phyloP scores from a whole-genome alignment of 2,888 invertebrate species.

The Tetragonisca angustula region DNA sequence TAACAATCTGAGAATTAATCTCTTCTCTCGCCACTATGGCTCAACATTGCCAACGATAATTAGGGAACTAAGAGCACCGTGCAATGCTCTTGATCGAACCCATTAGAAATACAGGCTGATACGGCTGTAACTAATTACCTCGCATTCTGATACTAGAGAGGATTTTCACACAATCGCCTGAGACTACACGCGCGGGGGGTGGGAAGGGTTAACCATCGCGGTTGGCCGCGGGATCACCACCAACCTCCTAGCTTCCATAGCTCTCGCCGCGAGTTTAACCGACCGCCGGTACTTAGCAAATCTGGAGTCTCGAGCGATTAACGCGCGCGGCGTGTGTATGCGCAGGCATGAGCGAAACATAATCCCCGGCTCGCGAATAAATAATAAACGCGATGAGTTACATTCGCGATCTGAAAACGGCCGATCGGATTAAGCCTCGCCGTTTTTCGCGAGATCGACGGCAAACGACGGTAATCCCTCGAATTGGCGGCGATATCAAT shows the following conservation, averaged over 20 bases:
- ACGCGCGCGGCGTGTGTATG: slow-evolving; percentile 5
- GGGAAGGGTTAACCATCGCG: slow-evolving; percentile 63
- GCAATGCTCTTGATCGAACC: background rate
- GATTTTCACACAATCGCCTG: slow-evolving; percentile 61
- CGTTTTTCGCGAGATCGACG: background rate
- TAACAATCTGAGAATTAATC: too few species aligned
- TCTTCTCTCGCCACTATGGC: too few species aligned
- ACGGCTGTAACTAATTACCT: slow-evolving; percentile 45
- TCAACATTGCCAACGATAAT: background rate
- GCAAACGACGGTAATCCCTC: background rate
- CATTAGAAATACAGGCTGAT: slow-evolving; percentile 14
- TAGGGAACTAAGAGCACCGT: too few species aligned
- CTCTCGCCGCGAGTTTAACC: slow-evolving; percentile 46
- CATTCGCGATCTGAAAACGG: background rate
- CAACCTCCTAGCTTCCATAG: slow-evolving; percentile 57
- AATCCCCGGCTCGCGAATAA: background rate
- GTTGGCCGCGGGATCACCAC: slow-evolving; percentile 67
- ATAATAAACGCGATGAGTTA: background rate
- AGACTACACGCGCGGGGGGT: slow-evolving; percentile 29
- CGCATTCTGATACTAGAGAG: slow-evolving; percentile 45
- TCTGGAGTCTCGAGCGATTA: slow-evolving; percentile 39
- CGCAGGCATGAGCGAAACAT: background rate
- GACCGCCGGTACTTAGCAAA: slow-evolving; percentile 30
- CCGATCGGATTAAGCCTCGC: background rate
- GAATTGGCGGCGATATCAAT: background rate